phyloP scores from a whole-genome alignment of 2,797 vertebrate genomes.

The Eutrigla gurnardus region DNA sequence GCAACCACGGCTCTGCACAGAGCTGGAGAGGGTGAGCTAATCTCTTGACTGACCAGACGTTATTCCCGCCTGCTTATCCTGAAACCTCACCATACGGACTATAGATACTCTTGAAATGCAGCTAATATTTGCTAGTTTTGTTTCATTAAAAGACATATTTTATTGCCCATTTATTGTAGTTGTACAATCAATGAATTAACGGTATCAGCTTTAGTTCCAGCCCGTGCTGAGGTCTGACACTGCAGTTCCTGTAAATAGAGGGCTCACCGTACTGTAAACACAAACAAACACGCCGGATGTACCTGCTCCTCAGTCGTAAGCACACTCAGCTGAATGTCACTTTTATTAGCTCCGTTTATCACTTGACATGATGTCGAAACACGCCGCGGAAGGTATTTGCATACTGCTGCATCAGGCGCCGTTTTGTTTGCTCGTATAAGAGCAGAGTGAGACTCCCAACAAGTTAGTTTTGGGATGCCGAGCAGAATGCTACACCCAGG shows the following conservation, averaged over 20 bases:
- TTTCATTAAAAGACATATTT: neutral
- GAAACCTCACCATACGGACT: no score
- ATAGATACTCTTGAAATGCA: no score
- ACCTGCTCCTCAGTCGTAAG: neutral
- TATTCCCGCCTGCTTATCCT: no score
- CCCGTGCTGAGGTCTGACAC: neutral
- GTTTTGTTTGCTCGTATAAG: constrained; percentile 57
- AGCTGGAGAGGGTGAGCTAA: no score
- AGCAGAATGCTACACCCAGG: constrained; percentile 56
- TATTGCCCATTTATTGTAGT: neutral
- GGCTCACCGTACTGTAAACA: constrained; percentile 17
- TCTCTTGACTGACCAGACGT: no score
- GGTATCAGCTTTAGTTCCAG: constrained; percentile 8
- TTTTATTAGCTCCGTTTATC: constrained; percentile 67
- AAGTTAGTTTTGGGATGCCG: constrained; percentile 68
- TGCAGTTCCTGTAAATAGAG: constrained; percentile 3
- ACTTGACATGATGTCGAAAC: constrained; percentile 55
- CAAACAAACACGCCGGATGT: constrained; percentile 28
- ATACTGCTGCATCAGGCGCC: constrained; percentile 72
- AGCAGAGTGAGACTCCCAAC: constrained; percentile 52
- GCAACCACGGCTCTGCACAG: no score
- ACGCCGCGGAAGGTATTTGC: constrained; percentile 60
- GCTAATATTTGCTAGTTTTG: neutral
- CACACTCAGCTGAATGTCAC: constrained; percentile 46
- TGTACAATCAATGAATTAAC: neutral